Base-by-base conservation (phyloP, 2,797 vertebrate species). In the Sebastes matsubarae region DNA sequence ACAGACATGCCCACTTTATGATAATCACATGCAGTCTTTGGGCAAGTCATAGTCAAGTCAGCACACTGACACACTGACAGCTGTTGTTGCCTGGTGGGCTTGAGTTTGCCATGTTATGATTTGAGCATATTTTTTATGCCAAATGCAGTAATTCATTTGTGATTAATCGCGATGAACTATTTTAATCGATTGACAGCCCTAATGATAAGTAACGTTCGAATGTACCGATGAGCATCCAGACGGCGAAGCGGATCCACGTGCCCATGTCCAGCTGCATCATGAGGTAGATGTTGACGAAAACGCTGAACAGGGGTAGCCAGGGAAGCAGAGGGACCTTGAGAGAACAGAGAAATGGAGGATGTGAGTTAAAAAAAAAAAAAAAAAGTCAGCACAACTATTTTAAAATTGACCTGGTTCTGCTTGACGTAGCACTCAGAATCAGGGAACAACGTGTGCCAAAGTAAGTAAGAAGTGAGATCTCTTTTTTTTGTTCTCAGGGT, bases 241-340 rank as follows among this genome's bases (percentile, higher is more conserved):
- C 83, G 0, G 96, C 82, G 90, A 99, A 99, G 16, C 95, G 94
- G 0, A 59, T 86, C 98, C 98, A 99, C 50, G 98, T 99, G 12
- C 87, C 88, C 1, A 78, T 0, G 75, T 96, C 96, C 91, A 99
- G 95, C 94, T 98, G 97, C 94, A 99, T 97, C 98, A 99, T 99
- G 91, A 99, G 97, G 94, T 99, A 97, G 93, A 99, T 86, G 87
- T 99, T 99, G 82, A 99, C 87, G 1, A 99, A 98, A 74, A 98
- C 96, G 86, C 98, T 99, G 92, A 97, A 89, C 34, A 99, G 83
- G 0, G 98, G 98, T 75, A 99, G 91, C 79, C 97, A 84, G 0
- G 98, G 98, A 36, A 99, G 95, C 76, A 96, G 94, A 58, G 98
- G 98, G 30, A 99, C 98, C 98, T 99, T 78, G 24, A 82, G 55